Evolutionary conservation across 2,113 vertebrate species (phyloP).

Genomic region (Arvicanthis niloticus): DNA sequence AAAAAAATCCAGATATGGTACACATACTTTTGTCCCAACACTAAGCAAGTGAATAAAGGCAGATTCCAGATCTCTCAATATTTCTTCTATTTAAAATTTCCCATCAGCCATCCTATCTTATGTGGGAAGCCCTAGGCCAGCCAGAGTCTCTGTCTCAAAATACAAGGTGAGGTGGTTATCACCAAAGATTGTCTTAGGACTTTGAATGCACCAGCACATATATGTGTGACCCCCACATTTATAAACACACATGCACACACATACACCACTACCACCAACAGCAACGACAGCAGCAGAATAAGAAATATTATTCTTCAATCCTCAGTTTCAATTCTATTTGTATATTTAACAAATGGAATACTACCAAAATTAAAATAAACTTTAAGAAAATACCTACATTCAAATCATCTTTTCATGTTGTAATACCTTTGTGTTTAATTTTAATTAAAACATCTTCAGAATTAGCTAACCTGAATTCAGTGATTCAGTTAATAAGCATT

Average conservation of each 20-base stretch:
- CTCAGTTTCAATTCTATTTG: neutral
- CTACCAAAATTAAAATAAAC: neutral
- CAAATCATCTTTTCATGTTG: neutral
- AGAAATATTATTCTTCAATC: neutral
- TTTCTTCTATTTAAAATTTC: no score
- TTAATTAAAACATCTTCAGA: slow-evolving; percentile 7
- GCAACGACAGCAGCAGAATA: neutral
- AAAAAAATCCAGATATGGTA: neutral
- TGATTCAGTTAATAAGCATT: slow-evolving; percentile 25
- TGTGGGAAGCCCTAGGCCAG: no score
- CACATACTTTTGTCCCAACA: neutral
- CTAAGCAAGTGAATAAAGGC: neutral
- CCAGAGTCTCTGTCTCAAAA: neutral
- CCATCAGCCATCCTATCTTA: neutral
- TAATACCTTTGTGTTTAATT: neutral
- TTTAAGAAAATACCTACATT: neutral
- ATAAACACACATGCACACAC: neutral
- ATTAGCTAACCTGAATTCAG: neutral
- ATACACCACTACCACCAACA: accelerated
- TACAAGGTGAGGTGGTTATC: neutral
- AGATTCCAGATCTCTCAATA: neutral
- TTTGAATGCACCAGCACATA: neutral
- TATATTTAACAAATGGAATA: neutral
- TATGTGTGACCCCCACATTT: neutral
- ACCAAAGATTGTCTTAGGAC: neutral